These are phyloP conservation scores for Macaca mulatta DNA, from an alignment of 2,113 vertebrate species.

Conservation along the genomic window DNA sequence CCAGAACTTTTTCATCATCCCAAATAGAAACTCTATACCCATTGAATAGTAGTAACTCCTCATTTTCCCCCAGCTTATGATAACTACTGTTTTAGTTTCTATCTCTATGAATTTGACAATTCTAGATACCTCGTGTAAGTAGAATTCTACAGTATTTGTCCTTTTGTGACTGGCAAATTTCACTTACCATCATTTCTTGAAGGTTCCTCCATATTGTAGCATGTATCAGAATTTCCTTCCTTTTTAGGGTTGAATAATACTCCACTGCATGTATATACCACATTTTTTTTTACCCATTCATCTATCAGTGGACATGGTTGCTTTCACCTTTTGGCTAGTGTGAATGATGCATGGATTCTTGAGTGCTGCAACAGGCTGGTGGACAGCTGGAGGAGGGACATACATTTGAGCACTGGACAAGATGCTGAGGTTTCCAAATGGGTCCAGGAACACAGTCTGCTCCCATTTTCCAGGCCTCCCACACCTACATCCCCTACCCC, in stretches of 20 bases:
- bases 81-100: background rate
- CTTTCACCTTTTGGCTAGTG: background rate
- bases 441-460: background rate
- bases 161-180: background rate
- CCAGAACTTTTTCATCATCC: background rate
- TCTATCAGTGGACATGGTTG: background rate
- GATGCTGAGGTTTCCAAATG: background rate
- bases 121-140: background rate
- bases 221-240: background rate
- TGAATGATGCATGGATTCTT: background rate
- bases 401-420: background rate
- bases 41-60: too few relatives aligned
- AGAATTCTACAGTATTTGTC: background rate
- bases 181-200: background rate
- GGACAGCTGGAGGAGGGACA: background rate
- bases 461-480: background rate
- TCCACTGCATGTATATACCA: background rate
- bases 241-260: background rate
- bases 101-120: background rate
- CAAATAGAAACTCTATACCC: background rate
- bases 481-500: too few relatives aligned
- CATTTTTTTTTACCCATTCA: background rate
- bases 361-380: background rate
- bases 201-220: too few relatives aligned
- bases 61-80: background rate